These are phyloP conservation scores for Pyrocephalus nanus DNA, from an alignment of 2,797 vertebrate genomes.

Conservation along the genomic window DNA sequence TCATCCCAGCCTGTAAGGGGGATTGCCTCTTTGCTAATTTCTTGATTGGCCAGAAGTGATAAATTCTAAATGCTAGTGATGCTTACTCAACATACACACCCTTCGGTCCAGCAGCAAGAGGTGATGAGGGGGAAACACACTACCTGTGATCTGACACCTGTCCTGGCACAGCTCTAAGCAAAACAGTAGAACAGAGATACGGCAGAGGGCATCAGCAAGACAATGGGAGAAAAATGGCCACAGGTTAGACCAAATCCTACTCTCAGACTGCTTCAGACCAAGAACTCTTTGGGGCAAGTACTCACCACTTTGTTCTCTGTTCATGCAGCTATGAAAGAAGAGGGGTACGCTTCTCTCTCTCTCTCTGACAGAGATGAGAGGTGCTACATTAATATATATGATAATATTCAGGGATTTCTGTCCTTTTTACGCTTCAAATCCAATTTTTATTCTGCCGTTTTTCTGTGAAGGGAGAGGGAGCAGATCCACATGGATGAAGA, in stretches of 20 bases:
- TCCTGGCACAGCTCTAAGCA: not conserved
- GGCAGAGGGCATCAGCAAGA: not conserved
- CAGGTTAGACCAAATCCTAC: not conserved
- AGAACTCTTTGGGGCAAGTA: not conserved
- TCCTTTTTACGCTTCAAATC: not conserved
- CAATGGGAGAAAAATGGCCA: conserved; percentile 25
- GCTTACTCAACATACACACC: not conserved
- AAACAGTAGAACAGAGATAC: not conserved
- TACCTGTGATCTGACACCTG: not conserved
- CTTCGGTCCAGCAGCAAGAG: not conserved
- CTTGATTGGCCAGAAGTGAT: not conserved
- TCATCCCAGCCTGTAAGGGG: not conserved
- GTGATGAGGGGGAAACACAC: not conserved
- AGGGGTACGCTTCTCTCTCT: no score
- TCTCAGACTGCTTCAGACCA: not conserved
- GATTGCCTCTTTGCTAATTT: not conserved
- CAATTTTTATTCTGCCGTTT: not conserved
- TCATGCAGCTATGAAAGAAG: not conserved
- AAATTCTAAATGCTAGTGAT: not conserved
- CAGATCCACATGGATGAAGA: not conserved
- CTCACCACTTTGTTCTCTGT: not conserved
- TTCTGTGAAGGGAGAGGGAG: not conserved
- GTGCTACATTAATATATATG: not conserved
- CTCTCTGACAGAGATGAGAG: not conserved
- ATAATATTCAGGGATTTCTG: not conserved